Percentiles rank a stretch among this genome's conserved stretches.
Conservation (phyloP, 2,888 invertebrate species). For the Apoda limacodes region DNA sequence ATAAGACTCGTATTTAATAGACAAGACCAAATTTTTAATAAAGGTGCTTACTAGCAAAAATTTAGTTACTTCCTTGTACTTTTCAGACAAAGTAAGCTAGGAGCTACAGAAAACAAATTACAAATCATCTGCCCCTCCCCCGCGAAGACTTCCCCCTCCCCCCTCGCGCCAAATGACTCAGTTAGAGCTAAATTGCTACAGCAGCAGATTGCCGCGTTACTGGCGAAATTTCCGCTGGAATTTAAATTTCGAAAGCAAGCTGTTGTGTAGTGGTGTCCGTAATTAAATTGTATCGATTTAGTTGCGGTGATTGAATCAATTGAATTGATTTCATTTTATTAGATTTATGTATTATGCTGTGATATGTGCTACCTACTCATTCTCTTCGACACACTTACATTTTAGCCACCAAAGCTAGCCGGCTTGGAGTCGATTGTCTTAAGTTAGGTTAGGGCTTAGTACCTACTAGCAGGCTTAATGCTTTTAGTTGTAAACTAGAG, state of each 20-base stretch:
- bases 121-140: slow-evolving; percentile 58
- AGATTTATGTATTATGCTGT: too few species aligned
- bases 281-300: slow-evolving; percentile 49
- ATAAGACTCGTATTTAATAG: too few species aligned
- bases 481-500: too few species aligned
- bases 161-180: slow-evolving; percentile 56
- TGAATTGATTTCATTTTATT: too few species aligned
- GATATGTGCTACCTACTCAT: too few species aligned
- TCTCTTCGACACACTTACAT: too few species aligned
- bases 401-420: too few species aligned
- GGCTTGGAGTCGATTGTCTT: too few species aligned
- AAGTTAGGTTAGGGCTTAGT: too few species aligned
- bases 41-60: slow-evolving; percentile 7
- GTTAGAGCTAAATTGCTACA: slow-evolving; percentile 61
- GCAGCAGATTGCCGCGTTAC: slow-evolving; percentile 40
- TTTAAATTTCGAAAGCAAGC: slow-evolving; percentile 45
- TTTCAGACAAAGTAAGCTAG: slow-evolving; percentile 32
- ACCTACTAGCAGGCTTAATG: too few species aligned
- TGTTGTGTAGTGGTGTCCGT: slow-evolving; percentile 35
- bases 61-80: slow-evolving; percentile 22
- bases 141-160: slow-evolving; percentile 27
- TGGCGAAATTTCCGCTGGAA: slow-evolving; percentile 59
- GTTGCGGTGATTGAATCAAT: slow-evolving; percentile 25
- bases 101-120: slow-evolving; percentile 66
- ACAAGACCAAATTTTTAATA: too few species aligned